A percentile compares a stretch with the other conserved stretches of the same genome.
phyloP scores from a whole-genome alignment of 2,113 vertebrate species.

The Brachyistius frenatus region DNA sequence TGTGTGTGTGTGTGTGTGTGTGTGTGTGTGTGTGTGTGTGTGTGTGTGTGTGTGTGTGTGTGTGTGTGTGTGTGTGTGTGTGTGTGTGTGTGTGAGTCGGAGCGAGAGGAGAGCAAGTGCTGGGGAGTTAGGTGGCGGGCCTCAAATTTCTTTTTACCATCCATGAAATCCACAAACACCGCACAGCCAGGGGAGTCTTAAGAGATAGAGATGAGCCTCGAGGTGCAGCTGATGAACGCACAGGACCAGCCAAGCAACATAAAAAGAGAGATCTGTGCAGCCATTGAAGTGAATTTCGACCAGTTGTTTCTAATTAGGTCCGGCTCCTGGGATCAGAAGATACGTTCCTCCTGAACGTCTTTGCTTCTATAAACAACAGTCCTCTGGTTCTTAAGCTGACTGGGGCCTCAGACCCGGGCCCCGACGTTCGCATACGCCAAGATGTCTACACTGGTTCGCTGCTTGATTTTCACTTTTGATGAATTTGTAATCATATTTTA shows the following conservation, averaged over 20 bases:
- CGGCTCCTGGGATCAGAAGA: constrained; percentile 84
- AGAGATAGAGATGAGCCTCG: constrained; percentile 78
- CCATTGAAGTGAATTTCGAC: constrained; percentile 80
- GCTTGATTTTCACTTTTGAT: constrained; percentile 45
- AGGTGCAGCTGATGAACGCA: constrained; percentile 80
- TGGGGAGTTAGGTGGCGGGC: constrained; percentile 55
- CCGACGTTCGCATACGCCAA: constrained; percentile 54
- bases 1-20: constrained; percentile 19
- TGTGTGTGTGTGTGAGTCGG: background rate
- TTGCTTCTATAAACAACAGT: constrained; percentile 84
- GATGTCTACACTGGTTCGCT: constrained; percentile 53
- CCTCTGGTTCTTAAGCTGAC: constrained; percentile 74
- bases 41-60: constrained; percentile 27
- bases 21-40: background rate
- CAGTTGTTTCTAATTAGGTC: constrained; percentile 87
- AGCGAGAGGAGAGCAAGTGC: constrained; percentile 30
- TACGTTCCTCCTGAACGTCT: constrained; percentile 83
- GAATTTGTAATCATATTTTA: constrained; percentile 50
- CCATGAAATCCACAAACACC: constrained; percentile 73
- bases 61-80: constrained; percentile 44
- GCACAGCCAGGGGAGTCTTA: constrained; percentile 63
- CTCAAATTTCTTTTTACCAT: constrained; percentile 68
- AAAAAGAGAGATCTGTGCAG: constrained; percentile 78
- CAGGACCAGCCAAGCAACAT: constrained; percentile 80
- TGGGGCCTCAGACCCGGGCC: constrained; percentile 65